phyloP scores from a whole-genome alignment of 2,888 invertebrate genomes.

The Drosophila barbarae region DNA sequence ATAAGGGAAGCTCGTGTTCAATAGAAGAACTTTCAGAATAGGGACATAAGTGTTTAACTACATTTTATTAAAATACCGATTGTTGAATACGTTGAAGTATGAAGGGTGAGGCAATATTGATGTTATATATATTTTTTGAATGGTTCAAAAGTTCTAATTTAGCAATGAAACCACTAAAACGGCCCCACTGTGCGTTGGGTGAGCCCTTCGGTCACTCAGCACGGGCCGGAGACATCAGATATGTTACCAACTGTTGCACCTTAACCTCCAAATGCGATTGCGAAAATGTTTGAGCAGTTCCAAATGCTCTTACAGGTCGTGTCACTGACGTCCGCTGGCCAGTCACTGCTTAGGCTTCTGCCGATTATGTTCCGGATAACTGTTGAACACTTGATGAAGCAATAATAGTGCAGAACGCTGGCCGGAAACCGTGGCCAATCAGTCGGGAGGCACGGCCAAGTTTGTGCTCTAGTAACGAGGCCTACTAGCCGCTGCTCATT shows the following conservation, averaged over 20 bases:
- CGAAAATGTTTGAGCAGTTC: conserved; percentile 71
- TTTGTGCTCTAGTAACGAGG: conserved; percentile 69
- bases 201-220: conserved; percentile 52
- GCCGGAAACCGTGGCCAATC: conserved; percentile 51
- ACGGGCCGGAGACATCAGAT: conserved; percentile 44
- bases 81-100: too few species aligned
- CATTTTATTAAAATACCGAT: too few species aligned
- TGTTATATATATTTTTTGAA: too few species aligned
- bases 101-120: too few species aligned
- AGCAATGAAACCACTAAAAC: not conserved
- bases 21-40: too few species aligned
- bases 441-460: conserved; percentile 61
- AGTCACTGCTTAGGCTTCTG: conserved; percentile 58
- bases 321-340: conserved; percentile 23
- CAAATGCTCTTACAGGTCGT: conserved; percentile 59
- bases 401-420: conserved; percentile 67
- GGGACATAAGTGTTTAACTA: too few species aligned
- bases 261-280: conserved; percentile 73
- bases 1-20: too few species aligned
- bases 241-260: conserved; percentile 63
- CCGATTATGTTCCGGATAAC: conserved; percentile 37
- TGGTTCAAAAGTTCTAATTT: not conserved
- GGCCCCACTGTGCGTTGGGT: not conserved
- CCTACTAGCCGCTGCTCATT: conserved; percentile 42
- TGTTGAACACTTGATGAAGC: conserved; percentile 57